These are phyloP conservation scores for Prorops nasuta DNA, from an alignment of 1,140 invertebrate species.

Conservation along the genomic window DNA sequence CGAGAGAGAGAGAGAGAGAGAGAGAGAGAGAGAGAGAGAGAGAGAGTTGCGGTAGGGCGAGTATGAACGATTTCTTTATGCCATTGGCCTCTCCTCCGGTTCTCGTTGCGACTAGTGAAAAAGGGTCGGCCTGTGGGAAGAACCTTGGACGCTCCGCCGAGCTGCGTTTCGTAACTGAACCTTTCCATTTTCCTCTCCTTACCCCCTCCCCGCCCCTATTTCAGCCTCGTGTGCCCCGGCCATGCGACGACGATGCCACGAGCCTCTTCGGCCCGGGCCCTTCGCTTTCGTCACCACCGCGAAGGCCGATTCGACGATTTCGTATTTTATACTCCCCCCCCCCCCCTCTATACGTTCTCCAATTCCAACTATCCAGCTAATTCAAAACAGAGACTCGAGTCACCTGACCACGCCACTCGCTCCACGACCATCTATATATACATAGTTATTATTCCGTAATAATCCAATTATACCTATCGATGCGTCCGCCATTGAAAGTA, in stretches of 20 bases:
- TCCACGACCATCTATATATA: no score
- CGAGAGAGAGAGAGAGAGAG: no score
- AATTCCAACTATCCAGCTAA: constrained; percentile 5
- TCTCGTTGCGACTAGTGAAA: constrained; percentile 23
- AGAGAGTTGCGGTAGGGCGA: constrained; percentile 25
- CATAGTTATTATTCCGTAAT: no score
- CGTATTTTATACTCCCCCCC: no score
- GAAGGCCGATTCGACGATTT: constrained; percentile 7
- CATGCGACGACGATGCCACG: neutral
- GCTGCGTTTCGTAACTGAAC: constrained; percentile 33
- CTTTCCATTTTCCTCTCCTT: constrained; percentile 30
- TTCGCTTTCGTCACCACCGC: constrained; percentile 14
- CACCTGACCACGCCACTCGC: no score
- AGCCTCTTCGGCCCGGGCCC: constrained; percentile 2
- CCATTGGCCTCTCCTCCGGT: constrained; percentile 17
- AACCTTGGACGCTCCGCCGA: constrained; percentile 21
- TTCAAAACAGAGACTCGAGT: constrained; percentile 22
- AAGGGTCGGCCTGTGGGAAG: constrained; percentile 28
- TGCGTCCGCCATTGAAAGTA: no score
- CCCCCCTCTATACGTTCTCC: no score
- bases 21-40: no score
- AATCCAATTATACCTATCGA: no score
- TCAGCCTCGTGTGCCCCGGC: no score
- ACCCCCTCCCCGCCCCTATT: neutral
- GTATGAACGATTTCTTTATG: constrained; percentile 13